These are phyloP conservation scores for Cryptotermes secundus DNA, from an alignment of 1,140 invertebrate species.

Conservation along the genomic window DNA sequence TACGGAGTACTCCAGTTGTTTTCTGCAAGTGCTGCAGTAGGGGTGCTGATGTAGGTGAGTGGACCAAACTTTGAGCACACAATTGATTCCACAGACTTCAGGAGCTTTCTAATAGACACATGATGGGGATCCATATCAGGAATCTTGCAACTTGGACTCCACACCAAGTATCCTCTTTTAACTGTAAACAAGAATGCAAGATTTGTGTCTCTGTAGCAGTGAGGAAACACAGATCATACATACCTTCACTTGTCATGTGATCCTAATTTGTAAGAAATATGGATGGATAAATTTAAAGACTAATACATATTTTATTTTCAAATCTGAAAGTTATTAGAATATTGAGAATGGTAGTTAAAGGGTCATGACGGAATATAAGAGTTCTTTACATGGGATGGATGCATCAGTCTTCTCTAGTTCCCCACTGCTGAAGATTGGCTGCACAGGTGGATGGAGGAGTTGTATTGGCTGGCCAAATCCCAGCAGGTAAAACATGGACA, in stretches of 20 bases:
- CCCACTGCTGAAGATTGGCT: not conserved
- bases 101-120: slow-evolving; percentile 59
- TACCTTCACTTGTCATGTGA: too few relatives aligned
- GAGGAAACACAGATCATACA: too few relatives aligned
- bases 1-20: slow-evolving; percentile 32
- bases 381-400: not conserved
- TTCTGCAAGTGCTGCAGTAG: not conserved
- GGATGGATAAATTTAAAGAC: too few relatives aligned
- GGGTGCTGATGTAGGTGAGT: slow-evolving; percentile 53
- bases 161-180: slow-evolving; percentile 60
- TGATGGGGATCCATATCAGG: slow-evolving; percentile 67
- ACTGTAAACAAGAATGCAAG: slow-evolving; percentile 7
- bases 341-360: too few relatives aligned
- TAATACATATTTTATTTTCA: too few relatives aligned
- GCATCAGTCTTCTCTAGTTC: not conserved
- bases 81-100: slow-evolving; percentile 57
- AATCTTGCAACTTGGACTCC: slow-evolving; percentile 67
- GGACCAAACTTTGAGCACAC: slow-evolving; percentile 53
- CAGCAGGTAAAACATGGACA: slow-evolving; percentile 32
- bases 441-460: not conserved
- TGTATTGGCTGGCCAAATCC: not conserved
- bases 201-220: too few relatives aligned
- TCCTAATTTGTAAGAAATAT: too few relatives aligned
- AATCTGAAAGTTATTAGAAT: too few relatives aligned
- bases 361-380: too few relatives aligned